Evolutionary conservation across 2,888 invertebrate species (phyloP).

Genomic region (Erebia ligea): DNA sequence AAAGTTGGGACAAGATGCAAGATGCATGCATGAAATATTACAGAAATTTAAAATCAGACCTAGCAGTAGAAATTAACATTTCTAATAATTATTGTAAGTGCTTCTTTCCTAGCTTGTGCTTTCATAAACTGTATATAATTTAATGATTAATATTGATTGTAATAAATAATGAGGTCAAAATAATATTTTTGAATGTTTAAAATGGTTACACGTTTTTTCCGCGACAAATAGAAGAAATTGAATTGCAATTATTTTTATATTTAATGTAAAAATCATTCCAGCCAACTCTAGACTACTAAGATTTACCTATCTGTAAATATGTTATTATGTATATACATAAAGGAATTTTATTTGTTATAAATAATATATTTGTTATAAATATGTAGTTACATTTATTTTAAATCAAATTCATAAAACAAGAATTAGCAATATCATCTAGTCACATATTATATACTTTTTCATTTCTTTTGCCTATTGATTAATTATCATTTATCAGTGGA

Average conservation of each 20-base stretch:
- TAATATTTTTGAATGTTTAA: neutral
- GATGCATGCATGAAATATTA: neutral
- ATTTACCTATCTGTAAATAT: constrained; percentile 28
- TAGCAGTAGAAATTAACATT: neutral
- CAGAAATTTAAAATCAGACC: neutral
- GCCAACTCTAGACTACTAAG: constrained; percentile 18
- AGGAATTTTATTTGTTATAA: constrained; percentile 22
- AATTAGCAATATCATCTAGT: constrained; percentile 33
- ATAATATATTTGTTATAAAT: too few relatives aligned
- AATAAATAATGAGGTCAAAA: constrained; percentile 1
- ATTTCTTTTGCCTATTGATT: neutral
- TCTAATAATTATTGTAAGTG: neutral
- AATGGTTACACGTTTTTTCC: neutral
- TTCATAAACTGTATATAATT: neutral
- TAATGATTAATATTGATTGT: neutral
- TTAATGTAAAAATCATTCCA: constrained; percentile 16
- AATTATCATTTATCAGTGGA: neutral
- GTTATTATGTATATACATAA: constrained; percentile 15
- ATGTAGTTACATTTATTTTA: constrained; percentile 13
- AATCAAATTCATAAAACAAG: constrained; percentile 12
- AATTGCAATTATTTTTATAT: constrained; percentile 2
- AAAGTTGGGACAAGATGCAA: neutral
- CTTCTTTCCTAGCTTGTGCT: constrained; percentile 3
- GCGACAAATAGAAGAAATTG: neutral
- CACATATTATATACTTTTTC: constrained; percentile 9